These are phyloP conservation scores for Himalopsyche anomala DNA, from an alignment of 2,888 invertebrate genomes.

Conservation along the genomic window DNA sequence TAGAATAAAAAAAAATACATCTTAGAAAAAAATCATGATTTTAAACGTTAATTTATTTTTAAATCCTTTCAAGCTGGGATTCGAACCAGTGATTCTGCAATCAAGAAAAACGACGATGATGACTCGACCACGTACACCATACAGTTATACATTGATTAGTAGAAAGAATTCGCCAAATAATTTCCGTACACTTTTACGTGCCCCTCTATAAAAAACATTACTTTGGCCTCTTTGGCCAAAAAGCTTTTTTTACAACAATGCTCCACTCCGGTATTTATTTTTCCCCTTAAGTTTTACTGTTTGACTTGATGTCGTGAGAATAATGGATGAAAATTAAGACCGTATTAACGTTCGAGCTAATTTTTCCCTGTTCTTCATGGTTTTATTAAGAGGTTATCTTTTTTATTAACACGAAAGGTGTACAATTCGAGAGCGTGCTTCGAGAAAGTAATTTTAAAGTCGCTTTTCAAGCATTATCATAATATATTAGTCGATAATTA, in stretches of 20 bases:
- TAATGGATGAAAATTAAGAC: slow-evolving; percentile 46
- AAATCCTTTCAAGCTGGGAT: no score
- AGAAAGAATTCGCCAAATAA: no score
- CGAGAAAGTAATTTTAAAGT: neutral
- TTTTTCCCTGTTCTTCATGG: slow-evolving; percentile 37
- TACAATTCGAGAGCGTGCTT: slow-evolving; percentile 14
- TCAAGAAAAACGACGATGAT: no score
- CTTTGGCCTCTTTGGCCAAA: no score
- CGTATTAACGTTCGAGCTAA: slow-evolving; percentile 32
- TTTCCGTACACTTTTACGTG: no score
- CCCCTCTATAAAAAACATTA: no score
- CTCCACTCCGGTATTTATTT: neutral
- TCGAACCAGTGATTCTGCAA: no score
- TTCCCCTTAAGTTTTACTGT: neutral
- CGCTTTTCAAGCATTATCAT: slow-evolving; percentile 12
- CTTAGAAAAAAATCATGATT: no score
- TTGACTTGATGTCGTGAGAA: slow-evolving; percentile 42
- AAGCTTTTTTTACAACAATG: neutral
- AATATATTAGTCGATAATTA: neutral
- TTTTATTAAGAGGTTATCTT: slow-evolving; percentile 16
- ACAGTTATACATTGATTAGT: no score
- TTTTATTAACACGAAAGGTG: slow-evolving; percentile 27
- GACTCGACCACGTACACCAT: no score
- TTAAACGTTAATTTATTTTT: no score
- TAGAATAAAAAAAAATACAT: no score